Evolutionary conservation across 2,113 vertebrate genomes (phyloP), one percentile per base, ranked within the genome.

Genomic region (Cyanoderma ruficeps): DNA sequence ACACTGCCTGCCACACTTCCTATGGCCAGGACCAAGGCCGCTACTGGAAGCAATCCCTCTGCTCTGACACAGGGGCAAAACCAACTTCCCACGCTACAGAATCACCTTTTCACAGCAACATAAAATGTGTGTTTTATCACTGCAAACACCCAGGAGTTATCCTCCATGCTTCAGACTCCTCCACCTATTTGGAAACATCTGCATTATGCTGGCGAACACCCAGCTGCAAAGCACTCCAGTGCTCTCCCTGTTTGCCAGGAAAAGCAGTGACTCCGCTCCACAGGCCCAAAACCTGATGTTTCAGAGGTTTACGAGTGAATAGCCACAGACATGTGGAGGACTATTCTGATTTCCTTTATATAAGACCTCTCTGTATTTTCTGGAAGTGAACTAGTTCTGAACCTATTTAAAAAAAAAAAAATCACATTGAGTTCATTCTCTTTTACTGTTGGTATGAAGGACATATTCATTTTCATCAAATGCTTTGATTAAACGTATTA

Each of bases 271-370:
- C 61, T 25, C 17, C 33, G 25, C 1, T 0, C 9, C 13, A 55
- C 35, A 35, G 46, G 23, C 6, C 9, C 76, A 75, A 83, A 86
- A 9, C 46, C n/a, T 17, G 4, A 5, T 1, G 2, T 22, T 89
- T 21, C 3, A 3, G 3, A 50, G 16, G 20, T 49, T 82, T 65
- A 35, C 0, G 0, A 49, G 23, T 18, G 46, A 90, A 55, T 13
- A 76, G 23, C 31, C 65, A 67, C 57, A 79, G 28, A 65, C 15
- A 7, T 4, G 9, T 53, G 19, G 17, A 90, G 10, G 23, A 15
- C 15, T 35, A 12, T 8, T 69, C 31, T 59, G 3, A 17, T 76
- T 67, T 72, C 42, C 68, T 69, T 63, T 1, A 0, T 12, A 7
- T 3, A 20, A 50, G 27, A 70, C 42, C 19, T 33, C 49, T 21